phyloP scores from a whole-genome alignment of 2,888 invertebrate species.

The Pteria penguin region DNA sequence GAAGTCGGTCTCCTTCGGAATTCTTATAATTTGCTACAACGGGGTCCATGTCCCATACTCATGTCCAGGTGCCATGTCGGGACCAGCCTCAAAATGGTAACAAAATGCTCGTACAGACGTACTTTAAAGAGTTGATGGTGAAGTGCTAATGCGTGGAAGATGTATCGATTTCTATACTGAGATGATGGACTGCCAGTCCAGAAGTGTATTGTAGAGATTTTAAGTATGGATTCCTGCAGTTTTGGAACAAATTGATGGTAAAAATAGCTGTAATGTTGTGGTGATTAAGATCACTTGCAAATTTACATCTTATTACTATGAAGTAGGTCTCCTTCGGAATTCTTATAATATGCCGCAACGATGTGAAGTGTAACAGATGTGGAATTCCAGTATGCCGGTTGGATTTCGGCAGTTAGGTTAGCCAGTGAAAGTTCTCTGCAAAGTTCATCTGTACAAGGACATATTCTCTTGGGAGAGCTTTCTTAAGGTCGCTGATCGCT shows the following conservation, averaged over 20 bases:
- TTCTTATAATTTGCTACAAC: no score
- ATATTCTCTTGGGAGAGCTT: constrained; percentile 25
- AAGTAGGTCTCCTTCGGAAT: neutral
- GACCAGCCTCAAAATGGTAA: no score
- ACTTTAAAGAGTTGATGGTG: no score
- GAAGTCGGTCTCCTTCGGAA: no score
- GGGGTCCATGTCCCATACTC: no score
- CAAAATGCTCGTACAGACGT: no score
- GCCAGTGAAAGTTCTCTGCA: constrained; percentile 47
- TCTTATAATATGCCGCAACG: constrained; percentile 25
- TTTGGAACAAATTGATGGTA: constrained; percentile 21
- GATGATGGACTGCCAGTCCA: constrained; percentile 53
- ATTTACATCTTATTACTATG: constrained; percentile 26
- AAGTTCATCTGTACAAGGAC: constrained; percentile 49
- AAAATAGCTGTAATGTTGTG: constrained; percentile 24
- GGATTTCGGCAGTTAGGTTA: constrained; percentile 33
- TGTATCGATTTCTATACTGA: no score
- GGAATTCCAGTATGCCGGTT: constrained; percentile 44
- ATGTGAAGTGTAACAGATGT: constrained; percentile 35
- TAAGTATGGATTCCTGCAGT: constrained; percentile 19
- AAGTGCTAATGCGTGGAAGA: no score
- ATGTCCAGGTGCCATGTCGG: no score
- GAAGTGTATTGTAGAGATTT: constrained; percentile 29
- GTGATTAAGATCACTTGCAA: constrained; percentile 26
- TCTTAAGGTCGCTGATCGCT: constrained; percentile 36